Percentiles rank a stretch among this genome's conserved stretches.
Evolutionary conservation across 2,888 invertebrate genomes (phyloP).

Genomic region (Eristalis intricaria): DNA sequence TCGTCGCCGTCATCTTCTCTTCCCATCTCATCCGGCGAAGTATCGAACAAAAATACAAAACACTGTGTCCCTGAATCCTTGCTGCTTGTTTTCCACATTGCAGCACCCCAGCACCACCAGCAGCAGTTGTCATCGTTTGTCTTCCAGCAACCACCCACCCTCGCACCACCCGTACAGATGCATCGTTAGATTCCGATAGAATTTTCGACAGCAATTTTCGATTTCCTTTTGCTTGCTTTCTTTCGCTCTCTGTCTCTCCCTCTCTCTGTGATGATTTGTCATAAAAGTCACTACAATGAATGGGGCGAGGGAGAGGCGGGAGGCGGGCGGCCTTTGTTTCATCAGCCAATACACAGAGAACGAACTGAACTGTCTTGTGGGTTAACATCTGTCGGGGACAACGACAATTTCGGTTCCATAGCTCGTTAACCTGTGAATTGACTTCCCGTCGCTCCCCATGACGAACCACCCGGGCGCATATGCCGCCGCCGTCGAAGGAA

Average conservation of each 20-base stretch:
- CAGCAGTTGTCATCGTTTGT: slow-evolving; percentile 68
- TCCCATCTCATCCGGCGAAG: neutral
- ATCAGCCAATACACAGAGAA: slow-evolving; percentile 25
- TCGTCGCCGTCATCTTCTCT: neutral
- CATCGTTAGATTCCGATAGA: slow-evolving; percentile 65
- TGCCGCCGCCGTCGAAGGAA: neutral
- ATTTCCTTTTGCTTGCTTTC: slow-evolving; percentile 1
- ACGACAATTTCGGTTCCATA: slow-evolving; percentile 45
- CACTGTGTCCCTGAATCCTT: neutral
- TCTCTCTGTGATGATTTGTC: slow-evolving; percentile 56
- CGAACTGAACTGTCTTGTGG: slow-evolving; percentile 20
- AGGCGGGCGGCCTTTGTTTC: slow-evolving; percentile 8
- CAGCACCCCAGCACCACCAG: slow-evolving; percentile 2
- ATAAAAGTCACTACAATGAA: slow-evolving; percentile 42
- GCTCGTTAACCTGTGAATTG: slow-evolving; percentile 61
- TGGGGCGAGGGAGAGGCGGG: neutral
- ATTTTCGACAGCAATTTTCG: slow-evolving; percentile 61
- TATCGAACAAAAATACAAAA: slow-evolving; percentile 38
- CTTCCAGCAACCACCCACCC: slow-evolving; percentile 58
- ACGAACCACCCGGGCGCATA: neutral
- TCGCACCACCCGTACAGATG: slow-evolving; percentile 61
- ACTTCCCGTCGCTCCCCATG: neutral
- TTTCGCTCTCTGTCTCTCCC: neutral
- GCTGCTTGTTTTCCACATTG: neutral
- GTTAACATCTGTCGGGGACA: slow-evolving; percentile 53